phyloP scores from a whole-genome alignment of 2,113 vertebrate species.

The Sphyrna mokarran region DNA sequence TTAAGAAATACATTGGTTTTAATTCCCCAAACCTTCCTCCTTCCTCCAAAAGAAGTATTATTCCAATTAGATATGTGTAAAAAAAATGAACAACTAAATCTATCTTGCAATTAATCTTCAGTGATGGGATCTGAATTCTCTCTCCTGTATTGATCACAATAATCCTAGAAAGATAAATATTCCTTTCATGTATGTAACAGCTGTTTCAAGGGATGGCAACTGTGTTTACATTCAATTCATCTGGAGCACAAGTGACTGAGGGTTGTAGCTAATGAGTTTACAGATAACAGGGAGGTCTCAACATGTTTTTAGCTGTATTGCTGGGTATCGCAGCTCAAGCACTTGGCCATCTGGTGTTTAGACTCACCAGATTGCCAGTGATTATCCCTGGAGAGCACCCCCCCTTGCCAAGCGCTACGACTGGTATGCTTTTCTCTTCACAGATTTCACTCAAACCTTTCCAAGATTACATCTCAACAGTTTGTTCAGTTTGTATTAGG shows the following conservation, averaged over 20 bases:
- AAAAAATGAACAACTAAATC: neutral
- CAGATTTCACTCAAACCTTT: neutral
- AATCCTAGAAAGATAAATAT: neutral
- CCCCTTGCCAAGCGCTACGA: neutral
- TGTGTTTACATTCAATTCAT: constrained; percentile 5
- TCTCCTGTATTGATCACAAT: neutral
- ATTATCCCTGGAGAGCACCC: neutral
- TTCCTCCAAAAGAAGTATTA: neutral
- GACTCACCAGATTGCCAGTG: neutral
- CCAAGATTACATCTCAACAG: neutral
- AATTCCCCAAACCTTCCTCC: neutral
- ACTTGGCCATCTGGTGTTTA: constrained; percentile 29
- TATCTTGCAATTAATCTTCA: neutral
- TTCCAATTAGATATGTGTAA: neutral
- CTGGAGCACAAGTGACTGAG: neutral
- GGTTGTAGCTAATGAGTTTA: neutral
- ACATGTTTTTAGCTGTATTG: neutral
- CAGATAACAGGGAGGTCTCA: constrained; percentile 16
- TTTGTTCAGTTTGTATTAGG: neutral
- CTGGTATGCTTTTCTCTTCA: neutral
- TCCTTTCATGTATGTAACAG: neutral
- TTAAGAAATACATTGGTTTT: neutral
- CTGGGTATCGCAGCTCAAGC: neutral
- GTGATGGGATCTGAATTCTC: neutral
- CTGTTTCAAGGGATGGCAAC: neutral